A percentile compares a stretch with the other conserved stretches of the same genome.
phyloP scores from a whole-genome alignment of 2,888 invertebrate genomes.

The Priocnemis perturbator region DNA sequence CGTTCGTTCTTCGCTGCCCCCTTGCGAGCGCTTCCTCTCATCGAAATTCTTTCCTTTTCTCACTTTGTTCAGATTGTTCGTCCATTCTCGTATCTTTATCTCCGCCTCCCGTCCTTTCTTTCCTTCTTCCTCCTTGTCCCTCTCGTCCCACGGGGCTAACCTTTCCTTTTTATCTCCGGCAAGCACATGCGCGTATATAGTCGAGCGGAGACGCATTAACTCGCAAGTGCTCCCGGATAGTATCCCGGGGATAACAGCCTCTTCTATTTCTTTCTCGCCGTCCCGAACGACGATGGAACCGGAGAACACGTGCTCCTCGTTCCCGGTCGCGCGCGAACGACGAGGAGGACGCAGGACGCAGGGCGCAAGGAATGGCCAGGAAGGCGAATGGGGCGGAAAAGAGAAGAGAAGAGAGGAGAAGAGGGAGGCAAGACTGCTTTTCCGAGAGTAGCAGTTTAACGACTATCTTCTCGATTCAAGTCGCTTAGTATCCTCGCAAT shows the following conservation, averaged over 20 bases:
- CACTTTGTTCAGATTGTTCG: slow-evolving; percentile 12
- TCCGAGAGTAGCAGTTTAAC: slow-evolving; percentile 38
- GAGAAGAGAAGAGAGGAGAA: neutral
- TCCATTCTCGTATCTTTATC: slow-evolving; percentile 9
- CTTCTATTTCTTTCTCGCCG: slow-evolving; percentile 34
- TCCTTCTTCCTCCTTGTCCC: neutral
- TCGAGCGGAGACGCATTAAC: slow-evolving; percentile 40
- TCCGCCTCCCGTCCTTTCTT: neutral
- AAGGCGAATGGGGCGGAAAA: neutral
- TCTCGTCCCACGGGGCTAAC: slow-evolving; percentile 20
- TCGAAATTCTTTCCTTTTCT: slow-evolving; percentile 27
- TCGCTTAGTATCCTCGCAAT: slow-evolving; percentile 24
- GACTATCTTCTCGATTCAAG: slow-evolving; percentile 36
- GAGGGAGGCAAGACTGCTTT: slow-evolving; percentile 17
- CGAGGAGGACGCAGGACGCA: too few species aligned
- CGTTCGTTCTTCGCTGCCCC: neutral
- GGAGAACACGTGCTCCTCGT: slow-evolving; percentile 1
- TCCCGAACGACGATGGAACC: slow-evolving; percentile 7
- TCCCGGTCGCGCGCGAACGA: neutral
- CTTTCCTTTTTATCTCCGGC: slow-evolving; percentile 28
- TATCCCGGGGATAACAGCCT: slow-evolving; percentile 39
- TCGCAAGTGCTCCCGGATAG: slow-evolving; percentile 39
- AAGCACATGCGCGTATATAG: slow-evolving; percentile 31
- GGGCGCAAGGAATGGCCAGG: neutral
- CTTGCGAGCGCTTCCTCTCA: slow-evolving; percentile 6